Evolutionary conservation across 2,888 invertebrate genomes (phyloP).

Genomic region (Halocaridina rubra): DNA sequence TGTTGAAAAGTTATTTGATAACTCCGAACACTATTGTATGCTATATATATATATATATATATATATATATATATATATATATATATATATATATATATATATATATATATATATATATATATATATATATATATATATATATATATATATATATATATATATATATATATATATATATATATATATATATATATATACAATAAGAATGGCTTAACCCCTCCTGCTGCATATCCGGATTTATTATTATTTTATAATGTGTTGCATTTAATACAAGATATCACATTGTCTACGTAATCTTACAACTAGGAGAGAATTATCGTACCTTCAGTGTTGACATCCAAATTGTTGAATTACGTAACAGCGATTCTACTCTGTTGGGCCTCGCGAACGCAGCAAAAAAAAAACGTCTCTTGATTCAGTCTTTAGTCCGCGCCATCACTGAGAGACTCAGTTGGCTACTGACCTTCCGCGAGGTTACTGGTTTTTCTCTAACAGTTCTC

Average conservation of each 20-base stretch:
- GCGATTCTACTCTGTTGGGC: too few relatives aligned
- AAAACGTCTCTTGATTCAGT: too few relatives aligned
- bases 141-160: conserved; percentile 6
- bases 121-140: neutral
- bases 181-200: conserved; percentile 3
- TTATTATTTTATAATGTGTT: neutral
- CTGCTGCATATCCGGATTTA: neutral
- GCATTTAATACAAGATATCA: too few relatives aligned
- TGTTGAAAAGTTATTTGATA: too few relatives aligned
- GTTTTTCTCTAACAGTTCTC: neutral
- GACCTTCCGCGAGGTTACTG: neutral
- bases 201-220: neutral
- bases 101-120: conserved; percentile 3
- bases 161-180: conserved; percentile 9
- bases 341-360: too few relatives aligned
- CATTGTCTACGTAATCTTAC: too few relatives aligned
- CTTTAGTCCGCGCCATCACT: too few relatives aligned
- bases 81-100: neutral
- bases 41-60: neutral
- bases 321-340: too few relatives aligned
- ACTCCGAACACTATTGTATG: too few relatives aligned
- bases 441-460: neutral
- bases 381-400: too few relatives aligned
- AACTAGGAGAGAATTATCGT: too few relatives aligned
- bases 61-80: neutral